Evolutionary conservation across 1,140 invertebrate species (phyloP).

Genomic region (Eriosoma lanigerum): DNA sequence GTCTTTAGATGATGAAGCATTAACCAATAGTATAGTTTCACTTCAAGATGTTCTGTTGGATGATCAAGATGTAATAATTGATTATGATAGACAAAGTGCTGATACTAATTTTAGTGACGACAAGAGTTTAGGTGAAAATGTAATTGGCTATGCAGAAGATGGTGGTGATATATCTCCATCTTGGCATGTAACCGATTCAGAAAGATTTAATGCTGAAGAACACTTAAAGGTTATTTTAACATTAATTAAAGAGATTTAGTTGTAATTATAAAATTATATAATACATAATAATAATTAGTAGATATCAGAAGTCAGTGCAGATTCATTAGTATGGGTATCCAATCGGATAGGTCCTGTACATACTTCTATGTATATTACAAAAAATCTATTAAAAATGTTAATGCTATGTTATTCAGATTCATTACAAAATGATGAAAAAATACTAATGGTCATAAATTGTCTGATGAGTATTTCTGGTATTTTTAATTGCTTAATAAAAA

Average conservation of each 20-base stretch:
- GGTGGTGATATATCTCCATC: slow-evolving; percentile 10
- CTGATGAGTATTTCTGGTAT: slow-evolving; percentile 79
- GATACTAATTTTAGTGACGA: slow-evolving; percentile 47
- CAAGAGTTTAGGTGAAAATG: slow-evolving; percentile 25
- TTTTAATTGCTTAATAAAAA: neutral
- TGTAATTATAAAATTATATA: neutral
- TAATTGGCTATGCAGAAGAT: neutral
- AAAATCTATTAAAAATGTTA: slow-evolving; percentile 90
- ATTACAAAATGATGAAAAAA: slow-evolving; percentile 77
- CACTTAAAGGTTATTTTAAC: slow-evolving; percentile 3
- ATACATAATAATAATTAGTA: slow-evolving; percentile 55
- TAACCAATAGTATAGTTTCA: slow-evolving; percentile 47
- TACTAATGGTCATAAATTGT: slow-evolving; percentile 82
- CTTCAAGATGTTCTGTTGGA: slow-evolving; percentile 43
- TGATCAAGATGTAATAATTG: slow-evolving; percentile 46
- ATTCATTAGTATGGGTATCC: slow-evolving; percentile 88
- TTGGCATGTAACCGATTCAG: slow-evolving; percentile 29
- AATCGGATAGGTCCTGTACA: slow-evolving; percentile 93
- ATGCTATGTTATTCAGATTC: slow-evolving; percentile 87
- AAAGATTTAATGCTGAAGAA: slow-evolving; percentile 29
- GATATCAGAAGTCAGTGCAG: slow-evolving; percentile 87
- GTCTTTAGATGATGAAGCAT: slow-evolving; percentile 48
- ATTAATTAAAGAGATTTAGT: neutral
- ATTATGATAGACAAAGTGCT: slow-evolving; percentile 42
- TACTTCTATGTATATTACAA: slow-evolving; percentile 84